These are phyloP conservation scores for Actinemys pallida DNA, from an alignment of 2,113 vertebrate genomes.

Conservation along the genomic window DNA sequence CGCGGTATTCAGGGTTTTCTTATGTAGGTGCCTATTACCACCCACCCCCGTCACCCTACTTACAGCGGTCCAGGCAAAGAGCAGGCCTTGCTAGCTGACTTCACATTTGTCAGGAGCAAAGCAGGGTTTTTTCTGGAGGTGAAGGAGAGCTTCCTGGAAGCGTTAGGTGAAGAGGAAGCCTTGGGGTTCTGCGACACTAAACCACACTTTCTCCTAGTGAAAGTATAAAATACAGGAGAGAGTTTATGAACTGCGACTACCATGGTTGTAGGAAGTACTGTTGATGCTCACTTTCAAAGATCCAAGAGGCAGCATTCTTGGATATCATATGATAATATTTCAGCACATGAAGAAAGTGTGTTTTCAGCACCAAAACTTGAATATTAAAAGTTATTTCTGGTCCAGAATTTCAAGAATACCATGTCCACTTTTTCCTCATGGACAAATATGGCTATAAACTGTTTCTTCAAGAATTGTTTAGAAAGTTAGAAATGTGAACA, in stretches of 20 bases:
- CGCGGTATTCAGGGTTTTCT: too few species aligned
- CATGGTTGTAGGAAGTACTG: not conserved
- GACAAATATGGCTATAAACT: not conserved
- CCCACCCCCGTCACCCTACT: not conserved
- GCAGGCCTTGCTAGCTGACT: not conserved
- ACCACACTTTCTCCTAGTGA: not conserved
- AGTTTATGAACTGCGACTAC: not conserved
- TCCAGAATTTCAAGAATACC: not conserved
- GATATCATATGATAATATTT: not conserved
- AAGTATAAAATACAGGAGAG: not conserved
- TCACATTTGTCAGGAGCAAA: not conserved
- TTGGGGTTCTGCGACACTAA: not conserved
- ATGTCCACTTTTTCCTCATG: not conserved
- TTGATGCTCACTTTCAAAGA: not conserved
- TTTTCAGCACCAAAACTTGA: not conserved
- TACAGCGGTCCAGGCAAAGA: conserved; percentile 1
- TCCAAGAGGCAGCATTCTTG: not conserved
- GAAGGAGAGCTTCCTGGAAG: not conserved
- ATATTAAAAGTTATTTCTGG: not conserved
- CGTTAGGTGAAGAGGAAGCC: not conserved
- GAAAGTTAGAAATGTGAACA: not conserved
- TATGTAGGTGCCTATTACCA: too few species aligned
- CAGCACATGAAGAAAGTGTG: not conserved
- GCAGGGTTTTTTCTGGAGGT: not conserved
- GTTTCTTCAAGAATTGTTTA: not conserved